phyloP scores from a whole-genome alignment of 1,140 invertebrate species.

The Rhynchophorus ferrugineus region DNA sequence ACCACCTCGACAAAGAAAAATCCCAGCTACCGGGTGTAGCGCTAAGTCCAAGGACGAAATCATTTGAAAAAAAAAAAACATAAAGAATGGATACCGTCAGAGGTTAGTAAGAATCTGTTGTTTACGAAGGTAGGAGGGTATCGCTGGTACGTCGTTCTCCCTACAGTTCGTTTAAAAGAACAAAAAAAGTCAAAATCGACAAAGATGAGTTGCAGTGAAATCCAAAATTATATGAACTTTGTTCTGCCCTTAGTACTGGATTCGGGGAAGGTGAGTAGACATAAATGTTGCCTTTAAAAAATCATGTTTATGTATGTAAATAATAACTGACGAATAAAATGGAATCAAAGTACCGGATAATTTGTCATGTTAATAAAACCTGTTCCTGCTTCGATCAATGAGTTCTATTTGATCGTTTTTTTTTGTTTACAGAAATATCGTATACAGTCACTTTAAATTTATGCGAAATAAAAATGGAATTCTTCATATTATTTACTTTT shows the following conservation, averaged over 20 bases:
- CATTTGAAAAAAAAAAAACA: background rate
- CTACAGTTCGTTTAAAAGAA: background rate
- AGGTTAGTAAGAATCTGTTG: background rate
- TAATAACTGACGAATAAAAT: too few relatives aligned
- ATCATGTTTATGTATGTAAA: too few relatives aligned
- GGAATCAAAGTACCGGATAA: too few relatives aligned
- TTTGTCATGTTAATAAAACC: too few relatives aligned
- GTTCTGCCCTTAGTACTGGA: conserved; percentile 48
- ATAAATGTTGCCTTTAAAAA: background rate
- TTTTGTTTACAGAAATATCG: background rate
- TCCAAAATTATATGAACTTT: conserved; percentile 50
- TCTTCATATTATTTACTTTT: too few relatives aligned
- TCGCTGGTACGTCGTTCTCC: background rate
- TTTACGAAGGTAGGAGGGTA: conserved; percentile 2
- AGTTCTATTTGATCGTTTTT: background rate
- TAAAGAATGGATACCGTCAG: background rate
- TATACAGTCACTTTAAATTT: too few relatives aligned
- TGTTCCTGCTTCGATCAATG: too few relatives aligned
- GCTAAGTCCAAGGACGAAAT: background rate
- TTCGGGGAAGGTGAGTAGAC: conserved; percentile 47
- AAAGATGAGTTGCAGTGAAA: background rate
- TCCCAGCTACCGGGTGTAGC: background rate
- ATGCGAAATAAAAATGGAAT: too few relatives aligned
- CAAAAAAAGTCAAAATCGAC: background rate
- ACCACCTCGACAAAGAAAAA: background rate